A percentile compares a stretch with the other conserved stretches of the same genome.
These are phyloP conservation scores for Cheilosia grossa DNA, from an alignment of 2,888 invertebrate species.

Conservation along the genomic window DNA sequence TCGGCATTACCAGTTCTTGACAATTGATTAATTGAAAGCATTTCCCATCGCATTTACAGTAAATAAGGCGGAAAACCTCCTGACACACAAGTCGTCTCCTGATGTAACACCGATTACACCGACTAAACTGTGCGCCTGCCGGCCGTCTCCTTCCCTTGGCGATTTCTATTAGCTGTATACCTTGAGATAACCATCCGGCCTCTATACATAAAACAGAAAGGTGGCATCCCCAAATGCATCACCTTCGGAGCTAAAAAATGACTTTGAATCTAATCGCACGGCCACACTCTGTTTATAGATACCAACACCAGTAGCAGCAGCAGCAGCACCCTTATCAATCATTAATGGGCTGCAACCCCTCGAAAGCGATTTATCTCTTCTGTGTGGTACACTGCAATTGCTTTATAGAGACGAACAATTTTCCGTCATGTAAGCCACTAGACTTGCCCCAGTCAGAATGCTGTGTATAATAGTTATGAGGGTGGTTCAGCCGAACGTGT, in stretches of 20 bases:
- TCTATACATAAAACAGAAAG: background rate
- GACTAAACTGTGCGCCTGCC: conserved; percentile 14
- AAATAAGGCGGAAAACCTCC: conserved; percentile 69
- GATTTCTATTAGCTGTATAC: conserved; percentile 49
- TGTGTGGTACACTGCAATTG: conserved; percentile 47
- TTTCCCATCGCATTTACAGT: conserved; percentile 58
- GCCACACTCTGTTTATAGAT: conserved; percentile 33
- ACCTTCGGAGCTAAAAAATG: conserved; percentile 50
- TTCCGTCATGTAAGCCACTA: conserved; percentile 60
- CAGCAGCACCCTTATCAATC: conserved; percentile 62
- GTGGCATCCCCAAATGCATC: conserved; percentile 49
- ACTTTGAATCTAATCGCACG: conserved; percentile 61
- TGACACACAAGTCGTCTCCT: conserved; percentile 6
- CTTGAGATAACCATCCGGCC: conserved; percentile 54
- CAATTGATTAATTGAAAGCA: conserved; percentile 73
- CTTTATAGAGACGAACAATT: conserved; percentile 57
- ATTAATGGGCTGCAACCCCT: conserved; percentile 45
- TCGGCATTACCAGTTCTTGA: conserved; percentile 47
- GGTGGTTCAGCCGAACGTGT: conserved; percentile 54
- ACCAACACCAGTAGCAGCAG: background rate
- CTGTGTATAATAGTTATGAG: background rate
- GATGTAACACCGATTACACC: conserved; percentile 38
- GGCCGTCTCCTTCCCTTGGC: conserved; percentile 7
- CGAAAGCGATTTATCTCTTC: conserved; percentile 21
- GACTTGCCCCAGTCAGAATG: conserved; percentile 10